Conservation (phyloP, 2,888 invertebrate genomes). For the Tillus elongatus region DNA sequence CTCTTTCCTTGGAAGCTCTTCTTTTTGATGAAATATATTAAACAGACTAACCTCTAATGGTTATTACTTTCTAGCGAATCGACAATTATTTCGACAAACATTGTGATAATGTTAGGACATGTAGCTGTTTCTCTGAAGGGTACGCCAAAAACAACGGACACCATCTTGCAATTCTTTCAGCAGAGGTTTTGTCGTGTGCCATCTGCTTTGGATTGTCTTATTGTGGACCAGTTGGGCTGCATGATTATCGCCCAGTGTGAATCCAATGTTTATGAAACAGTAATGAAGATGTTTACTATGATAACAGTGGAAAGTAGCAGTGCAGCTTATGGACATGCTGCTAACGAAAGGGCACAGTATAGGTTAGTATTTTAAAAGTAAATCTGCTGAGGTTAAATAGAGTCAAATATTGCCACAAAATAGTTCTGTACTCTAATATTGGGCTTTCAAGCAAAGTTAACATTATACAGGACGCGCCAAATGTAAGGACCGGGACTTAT, state of each 20-base stretch:
- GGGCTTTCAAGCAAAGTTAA: too few species aligned
- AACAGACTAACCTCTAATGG: too few species aligned
- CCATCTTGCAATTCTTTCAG: constrained; percentile 93
- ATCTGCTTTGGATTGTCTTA: constrained; percentile 82
- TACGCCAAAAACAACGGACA: constrained; percentile 88
- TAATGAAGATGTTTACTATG: constrained; percentile 96
- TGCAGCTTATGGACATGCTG: constrained; percentile 56
- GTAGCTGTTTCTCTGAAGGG: constrained; percentile 92
- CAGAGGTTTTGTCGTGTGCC: constrained; percentile 91
- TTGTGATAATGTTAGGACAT: constrained; percentile 94
- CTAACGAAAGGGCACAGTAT: constrained; percentile 53
- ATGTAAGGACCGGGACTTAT: too few species aligned
- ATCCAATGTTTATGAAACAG: constrained; percentile 78
- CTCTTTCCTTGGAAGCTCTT: too few species aligned
- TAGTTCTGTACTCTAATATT: too few species aligned
- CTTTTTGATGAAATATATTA: too few species aligned
- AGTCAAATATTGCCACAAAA: too few species aligned
- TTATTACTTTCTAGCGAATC: constrained; percentile 64
- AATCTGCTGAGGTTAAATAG: too few species aligned
- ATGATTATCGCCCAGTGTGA: constrained; percentile 94
- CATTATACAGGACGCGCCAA: too few species aligned
- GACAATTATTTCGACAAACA: constrained; percentile 88
- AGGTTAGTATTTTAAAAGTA: too few species aligned
- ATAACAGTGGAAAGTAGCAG: constrained; percentile 90
- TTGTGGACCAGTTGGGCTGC: constrained; percentile 95